Evolutionary conservation across 2,113 vertebrate species (phyloP).

Genomic region (Euleptes europaea): DNA sequence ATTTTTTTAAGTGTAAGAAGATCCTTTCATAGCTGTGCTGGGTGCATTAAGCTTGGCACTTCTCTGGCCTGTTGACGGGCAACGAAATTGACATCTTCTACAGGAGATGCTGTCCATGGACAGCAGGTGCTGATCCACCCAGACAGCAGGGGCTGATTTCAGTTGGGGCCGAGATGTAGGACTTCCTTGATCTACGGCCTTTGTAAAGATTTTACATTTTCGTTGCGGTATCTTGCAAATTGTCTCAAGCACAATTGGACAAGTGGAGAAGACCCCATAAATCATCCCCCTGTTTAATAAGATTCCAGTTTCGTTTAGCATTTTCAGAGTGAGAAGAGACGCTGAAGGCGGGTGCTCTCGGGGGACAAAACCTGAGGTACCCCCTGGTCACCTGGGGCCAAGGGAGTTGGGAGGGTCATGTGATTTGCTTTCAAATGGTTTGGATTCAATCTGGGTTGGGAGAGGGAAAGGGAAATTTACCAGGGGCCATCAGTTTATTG

Average conservation of each 20-base stretch:
- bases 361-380: too few relatives aligned
- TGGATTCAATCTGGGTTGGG: too few relatives aligned
- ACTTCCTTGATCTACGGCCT: background rate
- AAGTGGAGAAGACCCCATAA: background rate
- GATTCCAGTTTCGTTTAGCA: background rate
- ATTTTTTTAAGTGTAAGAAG: too few relatives aligned
- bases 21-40: too few relatives aligned
- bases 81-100: background rate
- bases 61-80: background rate
- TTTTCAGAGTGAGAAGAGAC: background rate
- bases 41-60: background rate
- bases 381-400: too few relatives aligned
- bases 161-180: background rate
- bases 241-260: background rate
- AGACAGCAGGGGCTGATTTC: background rate
- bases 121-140: constrained; percentile 1
- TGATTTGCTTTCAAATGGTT: too few relatives aligned
- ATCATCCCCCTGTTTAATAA: background rate
- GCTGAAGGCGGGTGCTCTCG: too few relatives aligned
- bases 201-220: background rate
- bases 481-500: too few relatives aligned
- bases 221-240: background rate
- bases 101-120: constrained; percentile 13
- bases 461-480: too few relatives aligned
- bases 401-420: too few relatives aligned